A percentile compares a stretch with the other conserved stretches of the same genome.
These are phyloP conservation scores for Takifugu bimaculatus DNA, from an alignment of 2,113 vertebrate species.

Conservation along the genomic window DNA sequence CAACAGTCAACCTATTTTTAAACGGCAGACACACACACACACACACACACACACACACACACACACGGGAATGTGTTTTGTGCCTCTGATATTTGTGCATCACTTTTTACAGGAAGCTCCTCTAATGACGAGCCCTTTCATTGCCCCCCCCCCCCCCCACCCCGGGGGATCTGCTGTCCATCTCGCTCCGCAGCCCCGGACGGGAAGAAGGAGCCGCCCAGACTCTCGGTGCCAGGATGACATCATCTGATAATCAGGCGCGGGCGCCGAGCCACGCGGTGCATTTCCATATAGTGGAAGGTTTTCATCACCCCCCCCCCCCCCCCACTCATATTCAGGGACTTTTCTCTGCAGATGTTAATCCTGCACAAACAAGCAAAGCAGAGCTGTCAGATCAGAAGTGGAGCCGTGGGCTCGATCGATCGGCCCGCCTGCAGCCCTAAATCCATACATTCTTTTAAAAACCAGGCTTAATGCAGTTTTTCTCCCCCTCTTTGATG, in stretches of 20 bases:
- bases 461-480: slow-evolving; percentile 26
- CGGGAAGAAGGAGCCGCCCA: slow-evolving; percentile 58
- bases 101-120: slow-evolving; percentile 66
- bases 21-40: too few relatives aligned
- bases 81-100: slow-evolving; percentile 54
- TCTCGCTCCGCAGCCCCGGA: slow-evolving; percentile 57
- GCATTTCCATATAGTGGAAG: slow-evolving; percentile 71
- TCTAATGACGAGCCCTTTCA: slow-evolving; percentile 54
- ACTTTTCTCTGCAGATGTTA: slow-evolving; percentile 52
- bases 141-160: slow-evolving; percentile 22
- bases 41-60: background rate
- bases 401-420: slow-evolving; percentile 40
- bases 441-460: slow-evolving; percentile 14
- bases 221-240: slow-evolving; percentile 57
- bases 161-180: slow-evolving; percentile 57
- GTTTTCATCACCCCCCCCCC: slow-evolving; percentile 43
- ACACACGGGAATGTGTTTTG: slow-evolving; percentile 29
- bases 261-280: slow-evolving; percentile 68
- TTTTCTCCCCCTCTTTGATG: slow-evolving; percentile 39
- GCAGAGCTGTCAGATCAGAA: slow-evolving; percentile 64
- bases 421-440: slow-evolving; percentile 36
- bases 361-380: slow-evolving; percentile 58
- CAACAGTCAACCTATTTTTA: too few relatives aligned
- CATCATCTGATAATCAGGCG: slow-evolving; percentile 69
- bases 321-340: slow-evolving; percentile 25